Evolutionary conservation across 2,888 invertebrate species (phyloP), one percentile per base, ranked within the genome.

Genomic region (Cetonia aurata): DNA sequence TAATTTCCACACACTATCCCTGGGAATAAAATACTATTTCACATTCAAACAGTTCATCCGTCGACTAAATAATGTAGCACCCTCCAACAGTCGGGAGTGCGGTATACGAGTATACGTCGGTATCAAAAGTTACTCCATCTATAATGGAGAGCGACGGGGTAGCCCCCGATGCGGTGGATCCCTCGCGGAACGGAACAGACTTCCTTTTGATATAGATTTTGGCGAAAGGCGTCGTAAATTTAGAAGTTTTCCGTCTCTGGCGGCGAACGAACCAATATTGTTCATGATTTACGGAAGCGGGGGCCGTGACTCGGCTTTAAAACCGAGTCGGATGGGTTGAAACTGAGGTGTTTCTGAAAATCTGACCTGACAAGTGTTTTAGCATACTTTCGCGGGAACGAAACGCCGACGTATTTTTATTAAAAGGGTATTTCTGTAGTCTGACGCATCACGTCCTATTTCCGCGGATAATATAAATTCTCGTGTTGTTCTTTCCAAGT

Each of bases 121-220:
- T 25, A 31, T 31, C 53, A 31, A 12, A 13, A 19, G 53, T 33
- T 31, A 53, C 46, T 42, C 44, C 59, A 59, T 59, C 25, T 44
- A 59, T 59, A 59, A 59, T 59, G 44, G 25, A 59, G 25, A 25
- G 25, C 44, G 13, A 59, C 17, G n/a, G 59, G 17, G n/a, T 12
- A 12, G 25, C 3, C 9, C 57, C 42, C 42, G 13, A 25, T 19
- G 59, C 4, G 25, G 25, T 25, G 59, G 44, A 25, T 44, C 44
- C n/a, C 25, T 33, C 6, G 25, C 19, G 59, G 44, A 59, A 59
- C 19, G 59, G 31, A 59, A 44, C 41, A 17, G 56, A 56, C 56
- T 56, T 56, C 41, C 15, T 19, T 59, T 59, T 59, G 59, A 59
- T 59, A 59, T 46, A 59, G 59, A 59, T 59, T 59, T 59, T 25